phyloP scores from a whole-genome alignment of 2,888 invertebrate species.

The Caenorhabditis parvicauda region DNA sequence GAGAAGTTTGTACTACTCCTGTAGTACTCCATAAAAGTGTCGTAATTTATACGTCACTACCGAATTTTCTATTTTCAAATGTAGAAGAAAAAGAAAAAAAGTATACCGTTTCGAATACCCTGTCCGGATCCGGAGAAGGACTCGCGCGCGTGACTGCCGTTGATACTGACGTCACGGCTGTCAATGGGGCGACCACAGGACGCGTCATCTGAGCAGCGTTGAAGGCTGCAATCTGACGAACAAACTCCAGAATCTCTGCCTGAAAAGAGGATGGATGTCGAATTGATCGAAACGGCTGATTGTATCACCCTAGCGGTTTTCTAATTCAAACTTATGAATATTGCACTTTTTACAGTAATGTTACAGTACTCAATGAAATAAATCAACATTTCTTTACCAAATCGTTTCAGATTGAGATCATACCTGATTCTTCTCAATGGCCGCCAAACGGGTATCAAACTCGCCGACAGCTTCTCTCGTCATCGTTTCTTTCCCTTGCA shows the following conservation, averaged over 20 bases:
- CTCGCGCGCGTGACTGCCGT: background rate
- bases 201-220: background rate
- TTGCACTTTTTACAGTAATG: background rate
- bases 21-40: too few relatives aligned
- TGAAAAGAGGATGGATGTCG: too few relatives aligned
- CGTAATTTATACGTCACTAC: too few relatives aligned
- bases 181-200: constrained; percentile 4
- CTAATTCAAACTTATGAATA: background rate
- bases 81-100: too few relatives aligned
- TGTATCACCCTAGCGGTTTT: background rate
- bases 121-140: too few relatives aligned
- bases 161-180: constrained; percentile 12
- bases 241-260: constrained; percentile 28
- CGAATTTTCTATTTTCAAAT: too few relatives aligned
- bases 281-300: too few relatives aligned
- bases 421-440: constrained; percentile 49
- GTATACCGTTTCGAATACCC: too few relatives aligned
- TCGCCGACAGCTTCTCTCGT: constrained; percentile 42
- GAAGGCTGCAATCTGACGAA: constrained; percentile 12
- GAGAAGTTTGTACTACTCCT: too few relatives aligned
- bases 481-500: constrained; percentile 54
- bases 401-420: background rate
- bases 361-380: background rate
- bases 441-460: constrained; percentile 45
- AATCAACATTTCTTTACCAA: background rate